These are phyloP conservation scores for Amitus sp. DNA, from an alignment of 2,888 invertebrate genomes.

Conservation along the genomic window DNA sequence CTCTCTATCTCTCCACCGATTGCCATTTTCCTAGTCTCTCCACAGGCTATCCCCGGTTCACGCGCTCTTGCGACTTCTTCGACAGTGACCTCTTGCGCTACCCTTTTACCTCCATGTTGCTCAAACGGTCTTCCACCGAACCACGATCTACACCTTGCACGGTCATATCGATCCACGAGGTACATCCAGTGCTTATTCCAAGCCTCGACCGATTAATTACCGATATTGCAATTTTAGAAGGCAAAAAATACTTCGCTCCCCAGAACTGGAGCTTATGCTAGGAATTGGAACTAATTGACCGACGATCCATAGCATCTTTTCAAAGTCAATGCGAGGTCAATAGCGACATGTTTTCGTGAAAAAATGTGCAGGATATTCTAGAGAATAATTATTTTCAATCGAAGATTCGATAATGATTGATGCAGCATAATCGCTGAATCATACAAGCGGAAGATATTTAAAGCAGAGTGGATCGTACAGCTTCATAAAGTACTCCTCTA, in stretches of 20 bases:
- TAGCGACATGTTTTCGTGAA: background rate
- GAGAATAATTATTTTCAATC: slow-evolving; percentile 23
- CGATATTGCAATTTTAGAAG: slow-evolving; percentile 9
- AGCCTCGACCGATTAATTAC: slow-evolving; percentile 7
- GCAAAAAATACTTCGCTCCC: too few relatives aligned
- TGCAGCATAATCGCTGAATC: slow-evolving; percentile 44
- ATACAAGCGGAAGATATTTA: slow-evolving; percentile 52
- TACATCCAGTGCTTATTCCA: slow-evolving; percentile 12
- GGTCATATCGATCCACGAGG: slow-evolving; percentile 23
- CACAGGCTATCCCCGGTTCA: slow-evolving; percentile 49
- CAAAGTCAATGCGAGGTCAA: too few relatives aligned
- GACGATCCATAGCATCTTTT: background rate
- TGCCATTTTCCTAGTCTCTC: slow-evolving; percentile 29
- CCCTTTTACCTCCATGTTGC: slow-evolving; percentile 57
- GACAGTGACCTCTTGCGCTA: slow-evolving; percentile 60
- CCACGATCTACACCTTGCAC: slow-evolving; percentile 45
- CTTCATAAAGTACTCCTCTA: slow-evolving; percentile 60
- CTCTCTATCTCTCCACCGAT: slow-evolving; percentile 31
- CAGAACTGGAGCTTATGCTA: too few relatives aligned
- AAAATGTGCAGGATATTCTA: slow-evolving; percentile 1
- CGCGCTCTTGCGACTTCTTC: slow-evolving; percentile 54
- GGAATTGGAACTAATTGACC: background rate
- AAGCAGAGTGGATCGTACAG: slow-evolving; percentile 52
- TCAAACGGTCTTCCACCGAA: slow-evolving; percentile 45
- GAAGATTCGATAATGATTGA: slow-evolving; percentile 37